Evolutionary conservation across 2,113 vertebrate genomes (phyloP).

Genomic region (Gadus chalcogrammus): DNA sequence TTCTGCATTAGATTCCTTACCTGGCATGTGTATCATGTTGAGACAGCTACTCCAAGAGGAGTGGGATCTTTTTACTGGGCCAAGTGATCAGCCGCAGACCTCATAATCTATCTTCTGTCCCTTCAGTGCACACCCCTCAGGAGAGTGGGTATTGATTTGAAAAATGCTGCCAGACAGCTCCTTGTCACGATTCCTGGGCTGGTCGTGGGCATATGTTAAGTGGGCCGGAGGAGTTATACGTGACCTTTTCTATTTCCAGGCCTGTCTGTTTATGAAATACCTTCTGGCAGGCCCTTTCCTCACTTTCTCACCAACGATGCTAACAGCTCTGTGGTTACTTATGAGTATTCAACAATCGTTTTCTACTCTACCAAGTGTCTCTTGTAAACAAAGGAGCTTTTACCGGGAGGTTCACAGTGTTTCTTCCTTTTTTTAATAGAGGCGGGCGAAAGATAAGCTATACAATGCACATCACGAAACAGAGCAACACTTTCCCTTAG

Average conservation of each 20-base stretch:
- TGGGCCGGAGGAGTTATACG: slow-evolving; percentile 19
- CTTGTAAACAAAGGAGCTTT: too few species aligned
- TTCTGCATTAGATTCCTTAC: slow-evolving; percentile 51
- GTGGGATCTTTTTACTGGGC: slow-evolving; percentile 63
- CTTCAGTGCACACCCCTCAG: slow-evolving; percentile 35
- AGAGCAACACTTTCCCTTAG: too few species aligned
- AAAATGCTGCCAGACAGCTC: slow-evolving; percentile 57
- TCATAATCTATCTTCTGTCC: slow-evolving; percentile 68
- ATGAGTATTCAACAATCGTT: too few species aligned
- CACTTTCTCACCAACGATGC: neutral
- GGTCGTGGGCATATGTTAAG: slow-evolving; percentile 43
- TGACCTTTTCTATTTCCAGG: slow-evolving; percentile 5
- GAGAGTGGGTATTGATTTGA: slow-evolving; percentile 66
- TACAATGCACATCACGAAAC: too few species aligned
- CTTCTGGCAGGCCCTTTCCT: slow-evolving; percentile 3
- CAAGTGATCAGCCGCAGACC: slow-evolving; percentile 63
- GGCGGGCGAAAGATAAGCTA: too few species aligned
- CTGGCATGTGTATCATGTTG: slow-evolving; percentile 51
- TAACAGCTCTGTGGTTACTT: too few species aligned
- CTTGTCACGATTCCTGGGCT: slow-evolving; percentile 57
- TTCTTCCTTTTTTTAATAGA: too few species aligned
- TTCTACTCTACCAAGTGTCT: too few species aligned
- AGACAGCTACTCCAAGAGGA: slow-evolving; percentile 51
- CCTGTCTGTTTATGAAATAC: neutral
- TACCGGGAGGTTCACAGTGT: too few species aligned